Evolutionary conservation across 2,888 invertebrate genomes (phyloP), one percentile per base, ranked within the genome.

Genomic region (Plusia festucae): DNA sequence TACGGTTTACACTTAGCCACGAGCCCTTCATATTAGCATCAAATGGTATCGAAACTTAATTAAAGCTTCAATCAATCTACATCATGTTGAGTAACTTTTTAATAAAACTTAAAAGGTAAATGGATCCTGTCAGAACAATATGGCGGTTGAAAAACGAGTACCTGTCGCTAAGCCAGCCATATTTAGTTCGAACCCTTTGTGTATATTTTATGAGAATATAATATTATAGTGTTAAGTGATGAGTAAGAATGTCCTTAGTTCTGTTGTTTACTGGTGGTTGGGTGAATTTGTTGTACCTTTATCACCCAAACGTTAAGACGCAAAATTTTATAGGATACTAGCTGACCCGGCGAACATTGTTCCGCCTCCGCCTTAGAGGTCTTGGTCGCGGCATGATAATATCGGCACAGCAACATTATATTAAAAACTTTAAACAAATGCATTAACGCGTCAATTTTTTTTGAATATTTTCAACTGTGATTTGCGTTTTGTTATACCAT

Each of bases 81-180:
- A 20, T 57, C 27, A 55, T 52, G 16, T 61, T 20, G 24, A 27
- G 40, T 55, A 56, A 66, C 57, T 66, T 78, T 69, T 76, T 74
- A 70, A 73, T 79, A 76, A 79, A 81, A 68, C 57, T 67, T 81
- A 56, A 76, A 63, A 55, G 53, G 68, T 30, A 64, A 66, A 68
- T 65, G 65, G 32, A 65, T 32, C 56, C 55, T 51, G 16, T 1
- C 15, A 55, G 46, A 59, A 66, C 60, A 69, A 72, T 56, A 71
- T 59, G 63, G 44, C 16, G 8, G 34, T 18, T 16, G 20, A 59
- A 68, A 54, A 40, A 51, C 63, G n/a, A 40, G 40, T n/a, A 40
- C 24, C 53, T 56, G 60, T 52, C 27, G 51, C 18, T 11, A 8
- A 44, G 30, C 49, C 49, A 20, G 52, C 61, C 51, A 58, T 67